phyloP scores from a whole-genome alignment of 1,140 invertebrate species.

The Solenopsis invicta region DNA sequence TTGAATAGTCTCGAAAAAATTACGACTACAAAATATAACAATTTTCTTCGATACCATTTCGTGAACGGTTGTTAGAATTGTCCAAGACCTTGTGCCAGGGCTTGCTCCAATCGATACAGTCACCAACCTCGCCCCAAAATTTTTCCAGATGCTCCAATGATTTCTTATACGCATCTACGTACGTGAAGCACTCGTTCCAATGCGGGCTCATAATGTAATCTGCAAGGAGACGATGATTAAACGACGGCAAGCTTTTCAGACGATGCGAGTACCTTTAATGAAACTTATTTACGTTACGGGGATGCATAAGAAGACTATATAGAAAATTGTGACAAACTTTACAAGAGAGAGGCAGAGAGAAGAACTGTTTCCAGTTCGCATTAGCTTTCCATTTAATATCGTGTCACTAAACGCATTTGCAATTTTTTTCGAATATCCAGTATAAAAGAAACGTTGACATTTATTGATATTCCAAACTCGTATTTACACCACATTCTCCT shows the following conservation, averaged over 20 bases:
- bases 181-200: constrained; percentile 85
- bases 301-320: neutral
- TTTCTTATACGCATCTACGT: constrained; percentile 89
- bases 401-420: neutral
- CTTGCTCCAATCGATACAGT: constrained; percentile 93
- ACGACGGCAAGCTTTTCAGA: no score
- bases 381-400: neutral
- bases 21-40: neutral
- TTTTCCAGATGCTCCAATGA: constrained; percentile 93
- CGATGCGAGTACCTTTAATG: neutral
- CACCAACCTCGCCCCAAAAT: constrained; percentile 94
- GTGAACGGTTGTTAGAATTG: constrained; percentile 94
- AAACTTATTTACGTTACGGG: neutral
- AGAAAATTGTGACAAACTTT: neutral
- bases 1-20: neutral
- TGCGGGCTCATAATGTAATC: constrained; percentile 81
- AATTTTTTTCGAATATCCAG: neutral
- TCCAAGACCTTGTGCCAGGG: constrained; percentile 95
- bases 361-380: neutral
- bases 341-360: no score
- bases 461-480: no score
- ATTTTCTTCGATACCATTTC: constrained; percentile 91
- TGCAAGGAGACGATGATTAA: constrained; percentile 56
- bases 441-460: neutral
- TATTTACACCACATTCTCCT: no score